phyloP scores from a whole-genome alignment of 2,888 invertebrate genomes.

The Plemyria rubiginata region DNA sequence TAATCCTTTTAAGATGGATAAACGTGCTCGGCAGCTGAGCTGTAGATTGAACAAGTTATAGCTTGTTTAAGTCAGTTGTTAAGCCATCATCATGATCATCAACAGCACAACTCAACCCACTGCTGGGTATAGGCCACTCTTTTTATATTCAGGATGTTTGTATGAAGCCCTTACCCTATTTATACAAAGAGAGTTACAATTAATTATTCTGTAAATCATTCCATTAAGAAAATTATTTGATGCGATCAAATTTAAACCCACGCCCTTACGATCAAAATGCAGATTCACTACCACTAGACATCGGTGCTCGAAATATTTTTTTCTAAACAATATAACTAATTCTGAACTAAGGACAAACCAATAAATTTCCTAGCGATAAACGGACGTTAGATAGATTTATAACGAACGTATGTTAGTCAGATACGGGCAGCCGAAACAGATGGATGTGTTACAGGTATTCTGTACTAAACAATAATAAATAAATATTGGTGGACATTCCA shows the following conservation, averaged over 20 bases:
- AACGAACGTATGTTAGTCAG: conserved; percentile 12
- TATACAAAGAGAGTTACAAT: too few relatives aligned
- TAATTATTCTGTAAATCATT: too few relatives aligned
- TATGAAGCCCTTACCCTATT: too few relatives aligned
- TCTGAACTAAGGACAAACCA: neutral
- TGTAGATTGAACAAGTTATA: conserved; percentile 12
- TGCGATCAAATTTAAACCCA: too few relatives aligned
- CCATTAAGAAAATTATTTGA: too few relatives aligned
- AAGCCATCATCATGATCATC: too few relatives aligned
- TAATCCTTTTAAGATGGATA: conserved; percentile 27
- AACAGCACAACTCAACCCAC: too few relatives aligned
- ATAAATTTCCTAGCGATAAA: conserved; percentile 7
- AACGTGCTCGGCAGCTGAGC: conserved; percentile 17
- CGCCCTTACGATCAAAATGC: too few relatives aligned
- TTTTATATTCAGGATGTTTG: too few relatives aligned
- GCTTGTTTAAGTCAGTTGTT: conserved; percentile 20
- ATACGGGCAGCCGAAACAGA: conserved; percentile 14
- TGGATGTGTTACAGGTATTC: conserved; percentile 17
- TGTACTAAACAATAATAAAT: neutral
- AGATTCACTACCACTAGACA: too few relatives aligned
- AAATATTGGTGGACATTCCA: neutral
- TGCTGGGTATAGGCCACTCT: too few relatives aligned
- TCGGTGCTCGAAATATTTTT: too few relatives aligned
- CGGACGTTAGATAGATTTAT: conserved; percentile 25
- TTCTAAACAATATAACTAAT: neutral